A percentile compares a stretch with the other conserved stretches of the same genome.
phyloP scores from a whole-genome alignment of 2,797 vertebrate species.

The Pelobates cultripes region DNA sequence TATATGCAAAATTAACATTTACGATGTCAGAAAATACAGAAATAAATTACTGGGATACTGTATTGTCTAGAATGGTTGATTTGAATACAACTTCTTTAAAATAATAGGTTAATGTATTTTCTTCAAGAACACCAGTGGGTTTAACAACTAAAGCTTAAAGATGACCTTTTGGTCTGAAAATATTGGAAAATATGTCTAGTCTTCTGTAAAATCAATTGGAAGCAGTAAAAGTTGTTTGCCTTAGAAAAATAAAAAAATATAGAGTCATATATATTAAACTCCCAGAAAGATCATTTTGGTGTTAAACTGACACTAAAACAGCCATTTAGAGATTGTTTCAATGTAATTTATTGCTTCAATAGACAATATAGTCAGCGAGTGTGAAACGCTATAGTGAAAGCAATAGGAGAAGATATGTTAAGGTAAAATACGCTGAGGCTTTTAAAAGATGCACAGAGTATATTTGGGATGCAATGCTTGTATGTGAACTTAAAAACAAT shows the following conservation, averaged over 20 bases:
- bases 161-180: conserved; percentile 47
- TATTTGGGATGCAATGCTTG: too few species aligned
- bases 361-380: conserved; percentile 31
- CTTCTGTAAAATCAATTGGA: conserved; percentile 51
- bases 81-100: background rate
- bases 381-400: conserved; percentile 30
- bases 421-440: background rate
- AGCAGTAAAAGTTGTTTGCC: conserved; percentile 51
- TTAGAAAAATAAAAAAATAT: conserved; percentile 51
- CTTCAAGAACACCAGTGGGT: conserved; percentile 26
- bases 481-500: too few species aligned
- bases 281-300: conserved; percentile 43
- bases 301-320: conserved; percentile 54
- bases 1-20: too few species aligned
- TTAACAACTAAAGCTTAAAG: conserved; percentile 43
- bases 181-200: conserved; percentile 53
- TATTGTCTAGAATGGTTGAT: background rate
- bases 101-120: conserved; percentile 28
- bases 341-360: conserved; percentile 47
- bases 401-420: conserved; percentile 13
- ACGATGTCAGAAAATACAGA: too few species aligned
- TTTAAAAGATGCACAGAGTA: too few species aligned
- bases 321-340: conserved; percentile 33
- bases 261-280: conserved; percentile 49
- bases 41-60: too few species aligned